Base-by-base conservation (phyloP, 2,113 vertebrate species). In the Patagioenas fasciata region DNA sequence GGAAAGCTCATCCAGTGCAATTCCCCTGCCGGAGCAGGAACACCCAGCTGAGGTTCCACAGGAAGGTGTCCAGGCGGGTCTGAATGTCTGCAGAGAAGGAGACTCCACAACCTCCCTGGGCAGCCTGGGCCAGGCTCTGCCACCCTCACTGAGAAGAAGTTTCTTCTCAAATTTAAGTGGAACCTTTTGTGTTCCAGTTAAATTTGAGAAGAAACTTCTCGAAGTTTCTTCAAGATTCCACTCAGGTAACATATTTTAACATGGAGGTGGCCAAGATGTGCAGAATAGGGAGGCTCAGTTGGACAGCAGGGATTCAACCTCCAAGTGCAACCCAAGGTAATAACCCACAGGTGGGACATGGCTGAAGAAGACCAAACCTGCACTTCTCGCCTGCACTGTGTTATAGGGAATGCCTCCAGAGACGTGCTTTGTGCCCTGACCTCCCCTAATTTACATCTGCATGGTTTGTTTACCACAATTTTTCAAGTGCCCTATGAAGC, bases 181-280 rank as follows among this genome's bases (percentile, higher is more conserved):
- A 40, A 40, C 40, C 40, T 40, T 40, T 40, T 40, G 40, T 40
- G 40, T 40, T 40, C 40, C 40, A 40, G 40, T 40, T 40, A 40
- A 40, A 40, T 40, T 40, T 40, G 40, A 40, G 40, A 40, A 40
- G 40, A 40, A 40, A 40, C 40, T 40, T 40, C 40, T 13, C 40
- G 14, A 40, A 32, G 5, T 26, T 70, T 31, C 36, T 56, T 67
- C 19, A 18, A 15, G 69, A 15, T 4, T 51, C 12, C 0, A 0
- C 38, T 48, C 61, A 67, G 15, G 19, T 25, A 31, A 50, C 4
- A 3, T 14, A 3, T 47, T 78, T 84, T 47, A 40, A 58, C 15
- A 3, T 2, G 1, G 23, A 60, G 32, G 32, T n/a, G 9, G n/a
- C 26, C 23, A 66, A 67, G 10, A 48, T 1, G 2, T 4, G 1